Percentiles rank a stretch among this genome's conserved stretches.
These are phyloP conservation scores for Pentalonia nigronervosa DNA, from an alignment of 1,140 invertebrate genomes.

Conservation along the genomic window DNA sequence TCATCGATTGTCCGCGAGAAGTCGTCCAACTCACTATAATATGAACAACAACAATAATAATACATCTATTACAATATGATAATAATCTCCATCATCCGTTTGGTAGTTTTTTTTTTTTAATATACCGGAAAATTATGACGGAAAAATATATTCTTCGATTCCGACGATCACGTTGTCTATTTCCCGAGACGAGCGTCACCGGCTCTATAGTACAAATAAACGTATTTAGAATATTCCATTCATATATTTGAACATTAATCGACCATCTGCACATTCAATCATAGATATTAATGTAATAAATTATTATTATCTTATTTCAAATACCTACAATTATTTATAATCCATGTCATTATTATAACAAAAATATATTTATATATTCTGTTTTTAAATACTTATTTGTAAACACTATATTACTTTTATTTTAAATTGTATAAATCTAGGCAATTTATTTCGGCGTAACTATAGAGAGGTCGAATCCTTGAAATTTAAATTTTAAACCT, in stretches of 20 bases:
- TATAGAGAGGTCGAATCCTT: too few species aligned
- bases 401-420: too few species aligned
- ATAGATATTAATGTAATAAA: neutral
- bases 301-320: neutral
- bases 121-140: neutral
- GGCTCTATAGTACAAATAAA: neutral
- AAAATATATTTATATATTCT: neutral
- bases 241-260: neutral
- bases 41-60: neutral
- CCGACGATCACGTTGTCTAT: neutral
- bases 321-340: neutral
- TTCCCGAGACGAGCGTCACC: neutral
- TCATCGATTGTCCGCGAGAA: constrained; percentile 3
- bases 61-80: neutral
- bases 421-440: too few species aligned
- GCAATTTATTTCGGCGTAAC: neutral
- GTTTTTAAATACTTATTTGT: too few species aligned
- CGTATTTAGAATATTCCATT: too few species aligned
- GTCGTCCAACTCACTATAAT: neutral
- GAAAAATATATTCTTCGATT: neutral
- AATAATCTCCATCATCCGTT: neutral
- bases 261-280: neutral
- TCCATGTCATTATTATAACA: neutral
- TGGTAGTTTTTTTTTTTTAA: neutral
- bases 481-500: neutral